Evolutionary conservation across 1,140 invertebrate species (phyloP).

Genomic region (Dreissena rostriformis): DNA sequence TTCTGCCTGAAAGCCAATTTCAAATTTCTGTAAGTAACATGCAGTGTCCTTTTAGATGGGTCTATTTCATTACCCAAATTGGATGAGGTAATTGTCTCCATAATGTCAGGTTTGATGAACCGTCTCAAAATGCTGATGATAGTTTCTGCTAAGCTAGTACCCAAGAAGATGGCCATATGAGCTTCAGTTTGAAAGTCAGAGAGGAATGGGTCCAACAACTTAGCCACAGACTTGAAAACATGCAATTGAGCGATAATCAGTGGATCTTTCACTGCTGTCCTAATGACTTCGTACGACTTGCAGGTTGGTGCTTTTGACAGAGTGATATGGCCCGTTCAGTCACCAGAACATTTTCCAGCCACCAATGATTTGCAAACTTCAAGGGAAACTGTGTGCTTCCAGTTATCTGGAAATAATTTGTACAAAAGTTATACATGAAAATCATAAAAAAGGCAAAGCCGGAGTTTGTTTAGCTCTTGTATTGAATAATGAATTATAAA

Average conservation of each 20-base stretch:
- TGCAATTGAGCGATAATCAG: slow-evolving; percentile 33
- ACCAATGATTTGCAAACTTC: slow-evolving; percentile 47
- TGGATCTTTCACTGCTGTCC: slow-evolving; percentile 15
- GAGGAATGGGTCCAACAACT: slow-evolving; percentile 50
- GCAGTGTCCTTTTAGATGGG: neutral
- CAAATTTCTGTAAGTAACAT: slow-evolving; percentile 6
- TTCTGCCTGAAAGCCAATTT: slow-evolving; percentile 22
- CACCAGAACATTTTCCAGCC: slow-evolving; percentile 53
- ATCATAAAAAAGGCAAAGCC: too few relatives aligned
- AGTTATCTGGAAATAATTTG: slow-evolving; percentile 56
- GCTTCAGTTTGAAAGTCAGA: slow-evolving; percentile 27
- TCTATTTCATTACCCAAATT: slow-evolving; percentile 19
- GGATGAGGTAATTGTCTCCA: neutral
- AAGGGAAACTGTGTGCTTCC: slow-evolving; percentile 37
- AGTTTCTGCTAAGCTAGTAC: slow-evolving; percentile 6
- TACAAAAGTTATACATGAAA: too few relatives aligned
- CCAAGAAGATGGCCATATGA: slow-evolving; percentile 49
- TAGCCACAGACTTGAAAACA: slow-evolving; percentile 34
- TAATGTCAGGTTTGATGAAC: slow-evolving; percentile 29
- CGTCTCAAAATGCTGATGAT: slow-evolving; percentile 13
- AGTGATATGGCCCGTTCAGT: slow-evolving; percentile 39
- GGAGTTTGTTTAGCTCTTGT: slow-evolving; percentile 13
- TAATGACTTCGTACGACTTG: slow-evolving; percentile 33
- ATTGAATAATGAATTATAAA: slow-evolving; percentile 46
- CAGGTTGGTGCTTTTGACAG: slow-evolving; percentile 19